A percentile compares a stretch with the other conserved stretches of the same genome.
These are phyloP conservation scores for Boulengeromyrus knoepffleri DNA, from an alignment of 2,113 vertebrate genomes.

Conservation along the genomic window DNA sequence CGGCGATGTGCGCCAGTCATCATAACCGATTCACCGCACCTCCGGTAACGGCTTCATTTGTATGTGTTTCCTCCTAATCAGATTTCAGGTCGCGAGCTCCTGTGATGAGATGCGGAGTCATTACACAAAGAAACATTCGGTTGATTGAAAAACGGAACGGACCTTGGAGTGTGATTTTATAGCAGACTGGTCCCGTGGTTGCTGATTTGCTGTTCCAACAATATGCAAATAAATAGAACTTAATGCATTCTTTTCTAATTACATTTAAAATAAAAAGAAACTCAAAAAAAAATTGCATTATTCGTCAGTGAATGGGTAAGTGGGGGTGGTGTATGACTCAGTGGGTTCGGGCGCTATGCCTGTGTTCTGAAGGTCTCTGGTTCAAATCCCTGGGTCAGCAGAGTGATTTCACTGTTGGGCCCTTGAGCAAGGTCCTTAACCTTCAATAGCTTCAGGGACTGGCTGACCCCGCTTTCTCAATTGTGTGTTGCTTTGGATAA, in stretches of 20 bases:
- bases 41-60: background rate
- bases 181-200: background rate
- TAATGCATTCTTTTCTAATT: background rate
- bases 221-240: background rate
- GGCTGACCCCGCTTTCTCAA: background rate
- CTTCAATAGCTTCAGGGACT: background rate
- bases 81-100: conserved; percentile 22
- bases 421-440: background rate
- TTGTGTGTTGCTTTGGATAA: background rate
- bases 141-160: conserved; percentile 28
- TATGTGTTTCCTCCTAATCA: conserved; percentile 46
- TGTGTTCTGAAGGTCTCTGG: background rate
- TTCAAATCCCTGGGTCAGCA: background rate
- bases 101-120: conserved; percentile 29
- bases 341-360: background rate
- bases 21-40: background rate
- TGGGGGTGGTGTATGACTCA: background rate
- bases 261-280: background rate
- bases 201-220: background rate
- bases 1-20: background rate
- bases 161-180: conserved; percentile 19
- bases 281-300: background rate
- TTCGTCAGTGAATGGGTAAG: background rate
- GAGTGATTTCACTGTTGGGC: background rate
- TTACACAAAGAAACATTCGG: conserved; percentile 35